A percentile compares a stretch with the other conserved stretches of the same genome.
These are phyloP conservation scores for Athripsodes cinereus DNA, from an alignment of 2,888 invertebrate genomes.

Conservation along the genomic window DNA sequence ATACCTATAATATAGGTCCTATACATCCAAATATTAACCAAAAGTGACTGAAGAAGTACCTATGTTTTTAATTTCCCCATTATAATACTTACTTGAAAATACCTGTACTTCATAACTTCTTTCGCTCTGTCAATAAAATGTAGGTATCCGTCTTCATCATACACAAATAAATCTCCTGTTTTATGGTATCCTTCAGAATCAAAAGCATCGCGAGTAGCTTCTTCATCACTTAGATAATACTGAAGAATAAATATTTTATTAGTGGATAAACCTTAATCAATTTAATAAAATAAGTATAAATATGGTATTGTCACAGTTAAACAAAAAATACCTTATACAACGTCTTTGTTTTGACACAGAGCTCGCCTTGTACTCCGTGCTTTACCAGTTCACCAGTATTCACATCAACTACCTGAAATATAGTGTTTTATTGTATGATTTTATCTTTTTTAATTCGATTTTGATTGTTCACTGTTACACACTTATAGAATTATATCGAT, in stretches of 20 bases:
- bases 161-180: conserved; percentile 32
- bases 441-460: too few relatives aligned
- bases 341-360: conserved; percentile 35
- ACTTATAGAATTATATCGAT: too few relatives aligned
- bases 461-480: too few relatives aligned
- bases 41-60: too few relatives aligned
- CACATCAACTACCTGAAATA: conserved; percentile 40
- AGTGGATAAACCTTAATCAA: too few relatives aligned
- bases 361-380: conserved; percentile 46
- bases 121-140: conserved; percentile 32
- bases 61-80: too few relatives aligned
- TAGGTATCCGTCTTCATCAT: conserved; percentile 31
- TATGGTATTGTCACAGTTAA: not conserved
- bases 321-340: conserved; percentile 5
- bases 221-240: conserved; percentile 33
- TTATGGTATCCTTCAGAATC: conserved; percentile 31
- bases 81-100: conserved; percentile 31
- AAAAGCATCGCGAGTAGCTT: conserved; percentile 3
- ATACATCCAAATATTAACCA: too few relatives aligned
- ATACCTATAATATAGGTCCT: too few relatives aligned
- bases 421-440: too few relatives aligned
- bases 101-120: conserved; percentile 33
- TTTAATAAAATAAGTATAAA: too few relatives aligned
- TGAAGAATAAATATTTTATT: not conserved
- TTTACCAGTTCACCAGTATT: conserved; percentile 43